phyloP scores from a whole-genome alignment of 2,113 vertebrate genomes.

The Ictalurus furcatus region DNA sequence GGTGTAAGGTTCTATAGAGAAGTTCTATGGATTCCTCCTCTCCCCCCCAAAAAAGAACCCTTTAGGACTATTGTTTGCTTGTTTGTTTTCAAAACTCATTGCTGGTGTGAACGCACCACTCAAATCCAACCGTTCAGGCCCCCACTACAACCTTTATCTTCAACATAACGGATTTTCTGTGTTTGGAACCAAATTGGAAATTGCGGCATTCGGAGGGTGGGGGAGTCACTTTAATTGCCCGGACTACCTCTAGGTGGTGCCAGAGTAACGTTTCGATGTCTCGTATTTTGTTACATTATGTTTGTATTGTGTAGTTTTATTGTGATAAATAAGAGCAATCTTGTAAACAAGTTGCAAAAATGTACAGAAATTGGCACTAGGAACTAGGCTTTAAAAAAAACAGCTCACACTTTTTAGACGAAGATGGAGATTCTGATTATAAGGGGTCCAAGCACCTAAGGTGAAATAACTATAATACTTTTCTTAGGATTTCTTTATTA shows the following conservation, averaged over 20 bases:
- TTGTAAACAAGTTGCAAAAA: background rate
- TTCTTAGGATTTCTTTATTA: no score
- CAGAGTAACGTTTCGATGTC: background rate
- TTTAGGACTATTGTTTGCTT: background rate
- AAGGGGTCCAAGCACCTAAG: background rate
- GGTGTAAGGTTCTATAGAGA: background rate
- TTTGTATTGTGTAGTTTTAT: background rate
- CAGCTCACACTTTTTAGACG: background rate
- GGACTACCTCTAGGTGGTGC: background rate
- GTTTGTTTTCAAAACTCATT: background rate
- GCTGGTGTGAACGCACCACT: background rate
- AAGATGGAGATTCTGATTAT: background rate
- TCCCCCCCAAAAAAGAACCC: background rate
- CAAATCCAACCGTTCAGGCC: no score
- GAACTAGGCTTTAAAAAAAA: background rate
- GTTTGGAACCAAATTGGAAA: background rate
- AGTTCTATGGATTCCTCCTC: background rate
- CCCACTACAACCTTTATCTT: background rate
- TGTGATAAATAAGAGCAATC: background rate
- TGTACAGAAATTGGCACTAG: background rate
- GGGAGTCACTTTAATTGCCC: background rate
- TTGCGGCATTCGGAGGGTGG: no score
- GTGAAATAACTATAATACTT: no score
- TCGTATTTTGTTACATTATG: background rate
- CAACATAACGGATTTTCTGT: background rate